Evolutionary conservation across 1,140 invertebrate species (phyloP).

Genomic region (Oncopodura yosiiana): DNA sequence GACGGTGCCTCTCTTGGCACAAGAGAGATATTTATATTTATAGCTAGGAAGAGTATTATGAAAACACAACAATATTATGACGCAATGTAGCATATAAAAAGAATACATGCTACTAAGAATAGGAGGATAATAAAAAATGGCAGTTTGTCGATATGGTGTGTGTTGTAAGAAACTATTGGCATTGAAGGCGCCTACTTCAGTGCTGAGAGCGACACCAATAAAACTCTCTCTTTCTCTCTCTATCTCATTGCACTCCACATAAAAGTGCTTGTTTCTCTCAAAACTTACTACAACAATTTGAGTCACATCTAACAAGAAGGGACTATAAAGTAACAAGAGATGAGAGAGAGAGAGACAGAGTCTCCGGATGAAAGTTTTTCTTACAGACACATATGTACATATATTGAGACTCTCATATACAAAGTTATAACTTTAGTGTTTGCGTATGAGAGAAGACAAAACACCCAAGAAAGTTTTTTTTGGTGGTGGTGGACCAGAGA

Average conservation of each 20-base stretch:
- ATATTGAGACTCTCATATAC: background rate
- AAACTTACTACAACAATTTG: too few species aligned
- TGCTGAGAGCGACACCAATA: constrained; percentile 36
- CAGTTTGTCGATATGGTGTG: constrained; percentile 30
- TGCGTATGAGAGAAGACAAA: too few species aligned
- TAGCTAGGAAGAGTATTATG: too few species aligned
- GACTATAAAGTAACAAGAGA: too few species aligned
- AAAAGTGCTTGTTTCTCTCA: constrained; percentile 6
- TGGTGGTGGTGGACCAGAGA: too few species aligned
- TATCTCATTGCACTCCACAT: constrained; percentile 1
- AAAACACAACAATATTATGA: too few species aligned
- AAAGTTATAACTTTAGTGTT: too few species aligned
- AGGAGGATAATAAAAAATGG: background rate
- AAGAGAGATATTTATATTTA: too few species aligned
- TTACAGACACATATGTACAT: background rate
- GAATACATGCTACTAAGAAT: background rate
- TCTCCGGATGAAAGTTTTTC: background rate
- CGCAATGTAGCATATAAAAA: too few species aligned
- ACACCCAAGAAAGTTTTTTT: too few species aligned
- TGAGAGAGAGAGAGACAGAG: background rate
- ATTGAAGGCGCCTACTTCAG: constrained; percentile 31
- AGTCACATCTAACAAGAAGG: too few species aligned
- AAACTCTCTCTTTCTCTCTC: constrained; percentile 23
- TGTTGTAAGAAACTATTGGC: constrained; percentile 32
- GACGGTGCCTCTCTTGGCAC: too few species aligned